These are phyloP conservation scores for Coptodon bakossiorum DNA, from an alignment of 2,113 vertebrate species.

Conservation along the genomic window DNA sequence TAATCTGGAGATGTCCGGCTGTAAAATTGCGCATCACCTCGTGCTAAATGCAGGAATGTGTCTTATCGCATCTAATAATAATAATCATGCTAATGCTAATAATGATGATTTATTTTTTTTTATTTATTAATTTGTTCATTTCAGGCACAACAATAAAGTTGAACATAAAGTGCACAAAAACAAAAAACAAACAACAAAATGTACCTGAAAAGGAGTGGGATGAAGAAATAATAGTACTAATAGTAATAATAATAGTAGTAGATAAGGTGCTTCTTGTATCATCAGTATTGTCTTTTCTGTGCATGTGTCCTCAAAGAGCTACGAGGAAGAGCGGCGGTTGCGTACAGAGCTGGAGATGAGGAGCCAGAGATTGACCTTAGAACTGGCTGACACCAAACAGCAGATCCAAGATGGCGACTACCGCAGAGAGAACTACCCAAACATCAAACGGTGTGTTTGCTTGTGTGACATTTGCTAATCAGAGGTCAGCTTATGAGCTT, in stretches of 20 bases:
- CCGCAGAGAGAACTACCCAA: constrained; percentile 88
- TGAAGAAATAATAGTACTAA: rapidly evolving
- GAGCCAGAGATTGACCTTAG: constrained; percentile 85
- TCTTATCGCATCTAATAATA: not conserved
- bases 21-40: not conserved
- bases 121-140: no score
- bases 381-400: constrained; percentile 90
- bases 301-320: constrained; percentile 70
- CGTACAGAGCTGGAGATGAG: constrained; percentile 84
- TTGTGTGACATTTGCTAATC: not conserved
- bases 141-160: no score
- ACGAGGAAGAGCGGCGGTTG: constrained; percentile 82
- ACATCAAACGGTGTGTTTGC: constrained; percentile 79
- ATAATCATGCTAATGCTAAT: not conserved
- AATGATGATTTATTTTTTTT: no score
- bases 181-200: no score
- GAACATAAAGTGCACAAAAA: no score
- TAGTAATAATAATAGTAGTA: not conserved
- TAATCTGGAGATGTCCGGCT: not conserved
- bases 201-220: no score
- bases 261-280: not conserved
- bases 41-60: not conserved
- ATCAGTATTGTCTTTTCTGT: not conserved
- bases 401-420: constrained; percentile 89
- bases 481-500: not conserved